phyloP scores from a whole-genome alignment of 2,113 vertebrate species.

The Perccottus glenii region DNA sequence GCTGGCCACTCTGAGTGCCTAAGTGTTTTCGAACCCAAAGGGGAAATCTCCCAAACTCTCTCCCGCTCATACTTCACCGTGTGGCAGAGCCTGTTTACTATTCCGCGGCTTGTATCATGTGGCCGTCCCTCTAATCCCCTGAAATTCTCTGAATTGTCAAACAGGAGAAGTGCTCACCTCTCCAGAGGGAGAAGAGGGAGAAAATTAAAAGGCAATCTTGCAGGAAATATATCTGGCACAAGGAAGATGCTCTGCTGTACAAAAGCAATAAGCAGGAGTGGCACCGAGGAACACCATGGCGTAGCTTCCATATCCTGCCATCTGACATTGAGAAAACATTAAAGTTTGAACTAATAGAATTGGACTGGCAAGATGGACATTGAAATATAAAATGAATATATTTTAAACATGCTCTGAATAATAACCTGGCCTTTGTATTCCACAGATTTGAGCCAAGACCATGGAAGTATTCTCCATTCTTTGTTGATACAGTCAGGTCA shows the following conservation, averaged over 20 bases:
- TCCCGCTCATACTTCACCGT: conserved; percentile 53
- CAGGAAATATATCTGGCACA: conserved; percentile 57
- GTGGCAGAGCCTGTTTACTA: conserved; percentile 59
- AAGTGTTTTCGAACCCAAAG: not conserved
- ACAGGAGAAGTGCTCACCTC: conserved; percentile 55
- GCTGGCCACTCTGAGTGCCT: conserved; percentile 28
- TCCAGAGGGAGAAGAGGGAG: conserved; percentile 41
- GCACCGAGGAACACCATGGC: conserved; percentile 4
- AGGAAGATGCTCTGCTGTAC: conserved; percentile 15
- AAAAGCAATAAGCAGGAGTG: conserved; percentile 25
- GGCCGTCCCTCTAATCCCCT: conserved; percentile 57
- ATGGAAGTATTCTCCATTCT: conserved; percentile 28
- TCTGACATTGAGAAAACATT: no score
- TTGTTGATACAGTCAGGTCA: conserved; percentile 25
- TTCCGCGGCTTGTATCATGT: conserved; percentile 58
- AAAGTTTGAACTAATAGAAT: not conserved
- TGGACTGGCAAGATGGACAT: not conserved
- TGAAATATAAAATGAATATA: not conserved
- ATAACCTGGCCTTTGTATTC: no score
- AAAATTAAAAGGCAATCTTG: conserved; percentile 75
- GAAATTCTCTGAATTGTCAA: conserved; percentile 64
- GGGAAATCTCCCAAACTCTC: conserved; percentile 20
- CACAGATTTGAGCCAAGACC: conserved; percentile 2
- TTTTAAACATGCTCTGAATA: conserved; percentile 4
- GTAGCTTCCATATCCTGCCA: no score